Evolutionary conservation across 2,113 vertebrate species (phyloP), one percentile per base, ranked within the genome.

Genomic region (Xyrauchen texanus): DNA sequence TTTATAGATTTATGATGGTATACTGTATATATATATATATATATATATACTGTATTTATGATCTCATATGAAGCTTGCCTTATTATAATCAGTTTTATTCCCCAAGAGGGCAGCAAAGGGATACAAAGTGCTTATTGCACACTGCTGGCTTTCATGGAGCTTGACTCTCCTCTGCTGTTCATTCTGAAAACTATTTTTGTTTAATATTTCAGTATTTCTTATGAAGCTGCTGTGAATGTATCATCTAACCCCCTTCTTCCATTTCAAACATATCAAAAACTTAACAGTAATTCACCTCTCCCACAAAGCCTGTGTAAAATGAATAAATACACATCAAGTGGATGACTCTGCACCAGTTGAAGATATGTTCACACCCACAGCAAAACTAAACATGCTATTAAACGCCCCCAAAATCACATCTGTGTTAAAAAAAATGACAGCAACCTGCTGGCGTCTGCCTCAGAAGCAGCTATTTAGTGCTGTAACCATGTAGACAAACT

Each of bases 91-190:
- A 58, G 6, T 49, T 6, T 7, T 49, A 6, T 0, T 44, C 73
- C 73, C 44, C 7, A 42, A 45, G 73, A 76, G 21, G 21, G 61
- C 21, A 53, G 60, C 73, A 65, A 11, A 51, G 47, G 15, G 11
- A 61, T n/a, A 16, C 6, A 21, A 8, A 58, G 2, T 13, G 4
- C 6, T 16, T 9, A 69, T 16, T 13, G 45, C n/a, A 11, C 15
- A 8, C 9, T 11, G 6, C 8, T 74, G 4, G 7, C 10, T 64
- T 74, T 47, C 61, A 52, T 64, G 51, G 78, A 68, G n/a, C 64
- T 69, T 64, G 78, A 84, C 74, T 77, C 52, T 51, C 82, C 78
- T 78, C 82, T 84, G 51, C 67, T 78, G 82, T 57, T 45, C 55
- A 68, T 21, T 34, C 11, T 13, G 11, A 65, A 53, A 76, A 65